Percentiles rank a stretch among this genome's conserved stretches.
These are phyloP conservation scores for Mastacembelus armatus DNA, from an alignment of 2,797 vertebrate genomes.

Conservation along the genomic window DNA sequence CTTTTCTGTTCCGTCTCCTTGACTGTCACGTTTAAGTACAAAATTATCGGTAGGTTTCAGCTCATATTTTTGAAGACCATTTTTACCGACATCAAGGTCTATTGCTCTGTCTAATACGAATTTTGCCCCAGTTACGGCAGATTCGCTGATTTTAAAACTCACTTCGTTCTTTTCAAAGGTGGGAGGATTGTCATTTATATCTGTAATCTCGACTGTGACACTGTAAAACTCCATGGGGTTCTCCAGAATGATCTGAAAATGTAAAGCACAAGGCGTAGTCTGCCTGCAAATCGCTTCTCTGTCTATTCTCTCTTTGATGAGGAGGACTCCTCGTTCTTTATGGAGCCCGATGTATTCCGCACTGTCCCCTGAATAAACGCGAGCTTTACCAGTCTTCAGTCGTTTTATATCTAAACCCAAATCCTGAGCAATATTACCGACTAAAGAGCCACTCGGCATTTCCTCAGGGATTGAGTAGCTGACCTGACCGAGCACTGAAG, in stretches of 20 bases:
- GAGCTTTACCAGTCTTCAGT: constrained; percentile 62
- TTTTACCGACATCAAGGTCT: constrained; percentile 54
- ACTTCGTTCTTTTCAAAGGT: constrained; percentile 62
- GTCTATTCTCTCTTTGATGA: constrained; percentile 85
- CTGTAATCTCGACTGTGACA: constrained; percentile 75
- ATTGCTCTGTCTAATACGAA: constrained; percentile 61
- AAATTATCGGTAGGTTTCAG: constrained; percentile 68
- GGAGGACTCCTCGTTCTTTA: constrained; percentile 80
- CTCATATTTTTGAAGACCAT: constrained; percentile 46
- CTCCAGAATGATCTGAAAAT: constrained; percentile 75
- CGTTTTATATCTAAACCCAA: constrained; percentile 71
- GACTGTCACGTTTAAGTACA: constrained; percentile 47
- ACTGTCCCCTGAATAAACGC: constrained; percentile 55
- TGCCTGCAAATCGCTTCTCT: constrained; percentile 81
- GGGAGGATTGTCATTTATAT: constrained; percentile 81
- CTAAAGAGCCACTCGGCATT: constrained; percentile 67
- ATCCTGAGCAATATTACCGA: constrained; percentile 76
- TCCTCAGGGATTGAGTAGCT: constrained; percentile 77
- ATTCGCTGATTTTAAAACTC: constrained; percentile 67
- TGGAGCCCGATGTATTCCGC: constrained; percentile 83
- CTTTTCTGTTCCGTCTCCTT: constrained; percentile 55
- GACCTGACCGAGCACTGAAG: constrained; percentile 60
- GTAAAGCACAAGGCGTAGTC: constrained; percentile 72
- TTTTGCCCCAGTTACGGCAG: constrained; percentile 41
- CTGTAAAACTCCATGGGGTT: constrained; percentile 77